Base-by-base conservation (phyloP, 2,113 vertebrate species). In the Shinisaurus crocodilurus region DNA sequence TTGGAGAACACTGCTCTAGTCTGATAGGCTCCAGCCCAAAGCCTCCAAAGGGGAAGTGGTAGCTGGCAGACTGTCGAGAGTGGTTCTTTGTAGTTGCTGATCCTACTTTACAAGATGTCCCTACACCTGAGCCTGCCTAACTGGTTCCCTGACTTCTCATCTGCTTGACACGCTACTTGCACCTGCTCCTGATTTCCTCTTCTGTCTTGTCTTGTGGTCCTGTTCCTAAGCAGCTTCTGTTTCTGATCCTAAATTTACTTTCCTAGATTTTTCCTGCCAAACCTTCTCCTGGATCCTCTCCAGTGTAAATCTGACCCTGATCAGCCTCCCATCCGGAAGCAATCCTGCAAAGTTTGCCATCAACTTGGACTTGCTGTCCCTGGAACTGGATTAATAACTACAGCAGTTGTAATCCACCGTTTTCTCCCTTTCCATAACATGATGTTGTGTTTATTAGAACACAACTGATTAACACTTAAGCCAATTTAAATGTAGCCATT, bases 171-270 rank as follows among this genome's bases (percentile, higher is more conserved):
- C 34, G 40, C 43, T 82, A n/a, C 27, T 57, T 70, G 25, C n/a
- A 72, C 34, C 34, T 54, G 25, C 34, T 88, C 63, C 34, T 72
- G 25, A 82, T 88, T 88, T 82, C 76, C 29, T n/a, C 86, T 80
- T 32, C 5, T 79, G 9, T 27, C 60, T 45, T 37, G 45, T 6
- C 32, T 7, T 80, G 32, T 16, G 20, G 20, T 29, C 25, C 23
- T 57, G 85, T 12, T 40, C 9, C n/a, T 15, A 12, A 65, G 23
- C 23, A 57, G 37, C n/a, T 54, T 37, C 45, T 72, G 65, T 25
- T 72, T 60, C 18, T 20, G 37, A 0, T 40, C 1, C n/a, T 20
- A 9, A 20, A 27, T 18, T 69, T 48, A 29, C 6, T 2, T 82
- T 32, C 32, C 54, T 23, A 57, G 60, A 1, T 10, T 79, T 43